Evolutionary conservation across 2,888 invertebrate species (phyloP).

Genomic region (Coecobrya sp.): DNA sequence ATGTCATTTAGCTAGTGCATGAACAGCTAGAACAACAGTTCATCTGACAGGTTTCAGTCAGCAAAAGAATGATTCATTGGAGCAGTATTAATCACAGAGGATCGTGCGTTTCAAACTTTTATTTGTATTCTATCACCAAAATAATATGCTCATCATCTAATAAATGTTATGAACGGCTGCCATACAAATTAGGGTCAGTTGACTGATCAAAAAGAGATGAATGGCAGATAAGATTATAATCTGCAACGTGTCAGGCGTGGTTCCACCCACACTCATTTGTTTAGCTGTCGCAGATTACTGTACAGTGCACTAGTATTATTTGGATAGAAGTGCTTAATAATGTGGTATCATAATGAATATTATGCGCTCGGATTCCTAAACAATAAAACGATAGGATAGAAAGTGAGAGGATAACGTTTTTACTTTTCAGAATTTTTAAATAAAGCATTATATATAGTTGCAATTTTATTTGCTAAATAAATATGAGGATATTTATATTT

Average conservation of each 20-base stretch:
- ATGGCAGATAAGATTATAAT: slow-evolving; percentile 73
- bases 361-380: too few relatives aligned
- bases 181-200: slow-evolving; percentile 78
- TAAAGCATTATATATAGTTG: too few relatives aligned
- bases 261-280: slow-evolving; percentile 51
- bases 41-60: not conserved
- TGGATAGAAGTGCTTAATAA: not conserved
- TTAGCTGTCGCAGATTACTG: not conserved
- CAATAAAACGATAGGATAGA: not conserved
- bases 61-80: not conserved
- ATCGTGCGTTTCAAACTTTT: slow-evolving; percentile 61
- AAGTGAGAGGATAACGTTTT: not conserved
- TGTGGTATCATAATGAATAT: too few relatives aligned
- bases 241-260: slow-evolving; percentile 69
- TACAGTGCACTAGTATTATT: not conserved
- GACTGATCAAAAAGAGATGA: slow-evolving; percentile 74
- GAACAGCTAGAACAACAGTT: not conserved
- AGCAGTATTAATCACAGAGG: not conserved
- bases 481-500: too few relatives aligned
- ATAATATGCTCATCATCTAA: slow-evolving; percentile 47
- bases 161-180: slow-evolving; percentile 70
- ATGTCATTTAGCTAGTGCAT: not conserved
- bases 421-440: not conserved
- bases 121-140: not conserved
- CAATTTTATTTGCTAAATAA: too few relatives aligned